These are phyloP conservation scores for Orchestia grillus DNA, from an alignment of 1,140 invertebrate genomes.

Conservation along the genomic window DNA sequence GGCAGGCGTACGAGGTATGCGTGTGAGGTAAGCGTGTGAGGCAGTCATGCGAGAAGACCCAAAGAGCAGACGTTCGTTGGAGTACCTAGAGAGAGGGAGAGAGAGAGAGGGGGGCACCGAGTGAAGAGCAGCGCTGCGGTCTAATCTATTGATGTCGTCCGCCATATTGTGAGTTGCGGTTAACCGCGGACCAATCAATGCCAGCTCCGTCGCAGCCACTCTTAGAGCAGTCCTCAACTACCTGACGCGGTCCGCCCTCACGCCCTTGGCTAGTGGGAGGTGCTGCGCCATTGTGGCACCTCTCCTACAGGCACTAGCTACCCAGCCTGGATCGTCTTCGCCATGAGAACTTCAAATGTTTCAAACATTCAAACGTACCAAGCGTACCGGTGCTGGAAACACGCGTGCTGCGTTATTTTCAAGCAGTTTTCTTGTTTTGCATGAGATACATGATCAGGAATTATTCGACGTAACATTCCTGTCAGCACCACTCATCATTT, in stretches of 20 bases:
- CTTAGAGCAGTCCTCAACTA: not conserved
- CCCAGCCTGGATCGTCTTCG: not conserved
- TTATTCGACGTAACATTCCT: no score
- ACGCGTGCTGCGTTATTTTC: not conserved
- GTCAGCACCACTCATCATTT: no score
- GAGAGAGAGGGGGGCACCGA: not conserved
- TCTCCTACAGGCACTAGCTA: not conserved
- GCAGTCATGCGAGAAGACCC: not conserved
- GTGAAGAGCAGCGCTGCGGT: not conserved
- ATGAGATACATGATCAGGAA: no score
- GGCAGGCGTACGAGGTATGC: not conserved
- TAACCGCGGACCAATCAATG: slow-evolving; percentile 6
- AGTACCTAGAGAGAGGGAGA: not conserved
- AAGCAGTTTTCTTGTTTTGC: not conserved
- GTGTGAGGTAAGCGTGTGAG: not conserved
- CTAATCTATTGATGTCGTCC: not conserved
- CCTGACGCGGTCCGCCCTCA: not conserved
- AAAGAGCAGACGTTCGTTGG: not conserved
- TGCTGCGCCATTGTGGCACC: not conserved
- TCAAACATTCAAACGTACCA: no score
- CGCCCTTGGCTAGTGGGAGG: no score
- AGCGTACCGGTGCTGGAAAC: not conserved
- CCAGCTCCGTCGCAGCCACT: not conserved
- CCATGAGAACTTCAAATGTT: no score
- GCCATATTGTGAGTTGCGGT: not conserved